A percentile compares a stretch with the other conserved stretches of the same genome.
phyloP scores from a whole-genome alignment of 2,888 invertebrate genomes.

The Archaeoteleia sp. region DNA sequence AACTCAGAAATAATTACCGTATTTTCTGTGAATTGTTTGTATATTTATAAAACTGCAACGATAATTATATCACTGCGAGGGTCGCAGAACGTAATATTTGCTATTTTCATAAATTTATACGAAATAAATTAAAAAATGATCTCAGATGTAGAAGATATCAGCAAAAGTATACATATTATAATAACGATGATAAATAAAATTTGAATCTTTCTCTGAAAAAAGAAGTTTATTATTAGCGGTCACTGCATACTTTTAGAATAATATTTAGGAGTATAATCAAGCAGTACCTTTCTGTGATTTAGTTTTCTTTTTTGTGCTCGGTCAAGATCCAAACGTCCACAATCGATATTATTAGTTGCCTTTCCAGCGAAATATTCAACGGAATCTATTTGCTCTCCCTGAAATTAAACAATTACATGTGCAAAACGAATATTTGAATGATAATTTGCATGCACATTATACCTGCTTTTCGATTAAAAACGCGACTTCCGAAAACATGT shows the following conservation, averaged over 20 bases:
- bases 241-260: conserved; percentile 3
- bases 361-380: conserved; percentile 81
- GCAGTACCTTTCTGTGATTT: conserved; percentile 76
- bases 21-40: no score
- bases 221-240: conserved; percentile 26
- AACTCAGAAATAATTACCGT: no score
- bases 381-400: conserved; percentile 82
- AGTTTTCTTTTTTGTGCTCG: conserved; percentile 76
- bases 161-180: conserved; percentile 64
- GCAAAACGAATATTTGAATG: conserved; percentile 10
- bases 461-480: conserved; percentile 86
- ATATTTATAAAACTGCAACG: no score
- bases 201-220: conserved; percentile 75
- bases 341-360: conserved; percentile 79
- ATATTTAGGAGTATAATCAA: neutral
- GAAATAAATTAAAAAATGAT: conserved; percentile 56
- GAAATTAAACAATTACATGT: conserved; percentile 57
- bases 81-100: conserved; percentile 7
- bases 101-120: conserved; percentile 24
- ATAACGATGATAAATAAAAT: conserved; percentile 65
- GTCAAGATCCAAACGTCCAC: conserved; percentile 77
- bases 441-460: conserved; percentile 32
- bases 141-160: conserved; percentile 19
- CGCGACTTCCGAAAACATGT: conserved; percentile 90
- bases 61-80: neutral